A percentile compares a stretch with the other conserved stretches of the same genome.
Conservation (phyloP, 1,140 invertebrate genomes). For the Anastrepha ludens region DNA sequence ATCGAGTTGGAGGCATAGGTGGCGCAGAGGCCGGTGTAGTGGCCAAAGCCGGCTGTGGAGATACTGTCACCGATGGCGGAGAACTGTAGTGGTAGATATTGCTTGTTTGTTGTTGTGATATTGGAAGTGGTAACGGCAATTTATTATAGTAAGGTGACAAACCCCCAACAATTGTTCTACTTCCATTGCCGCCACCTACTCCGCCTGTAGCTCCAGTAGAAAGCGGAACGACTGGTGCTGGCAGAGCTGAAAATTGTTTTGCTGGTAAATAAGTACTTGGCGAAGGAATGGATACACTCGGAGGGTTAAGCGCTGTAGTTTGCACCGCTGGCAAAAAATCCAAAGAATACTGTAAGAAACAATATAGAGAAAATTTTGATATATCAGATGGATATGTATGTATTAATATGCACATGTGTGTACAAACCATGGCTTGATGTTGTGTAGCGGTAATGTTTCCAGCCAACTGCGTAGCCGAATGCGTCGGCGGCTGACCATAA, state of each 20-base stretch:
- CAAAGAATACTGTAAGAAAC: slow-evolving; percentile 65
- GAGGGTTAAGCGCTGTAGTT: slow-evolving; percentile 63
- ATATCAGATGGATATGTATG: too few species aligned
- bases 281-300: slow-evolving; percentile 61
- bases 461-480: slow-evolving; percentile 72
- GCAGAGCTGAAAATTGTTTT: slow-evolving; percentile 62
- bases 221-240: background rate
- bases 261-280: slow-evolving; percentile 66
- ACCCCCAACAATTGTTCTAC: background rate
- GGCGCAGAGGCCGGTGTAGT: slow-evolving; percentile 21
- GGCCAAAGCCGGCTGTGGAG: slow-evolving; percentile 26
- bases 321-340: slow-evolving; percentile 63
- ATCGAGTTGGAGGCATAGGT: slow-evolving; percentile 1
- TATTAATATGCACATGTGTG: too few species aligned
- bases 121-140: slow-evolving; percentile 15
- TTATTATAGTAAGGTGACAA: slow-evolving; percentile 51
- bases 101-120: slow-evolving; percentile 16
- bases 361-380: background rate
- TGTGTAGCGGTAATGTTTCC: slow-evolving; percentile 68
- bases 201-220: background rate
- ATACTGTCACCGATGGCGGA: background rate
- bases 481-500: slow-evolving; percentile 80
- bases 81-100: slow-evolving; percentile 54
- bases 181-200: background rate
- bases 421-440: slow-evolving; percentile 75